Evolutionary conservation across 1,140 invertebrate species (phyloP).

Genomic region (Drosophila guanche): DNA sequence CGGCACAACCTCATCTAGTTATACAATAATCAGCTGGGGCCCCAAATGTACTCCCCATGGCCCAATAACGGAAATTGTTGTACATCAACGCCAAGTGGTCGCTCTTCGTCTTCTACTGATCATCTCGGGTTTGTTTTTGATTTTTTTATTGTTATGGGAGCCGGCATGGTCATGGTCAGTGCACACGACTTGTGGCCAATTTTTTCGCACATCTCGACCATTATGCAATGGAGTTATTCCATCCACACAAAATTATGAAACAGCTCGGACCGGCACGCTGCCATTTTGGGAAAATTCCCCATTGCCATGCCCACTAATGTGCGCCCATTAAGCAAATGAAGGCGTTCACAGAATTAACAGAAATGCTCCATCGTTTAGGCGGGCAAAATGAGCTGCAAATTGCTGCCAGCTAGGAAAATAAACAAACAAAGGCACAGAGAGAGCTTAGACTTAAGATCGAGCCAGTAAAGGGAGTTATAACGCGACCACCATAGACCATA

Average conservation of each 20-base stretch:
- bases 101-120: slow-evolving; percentile 19
- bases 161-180: slow-evolving; percentile 82
- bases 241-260: slow-evolving; percentile 70
- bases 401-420: slow-evolving; percentile 29
- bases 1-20: slow-evolving; percentile 34
- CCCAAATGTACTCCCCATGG: slow-evolving; percentile 56
- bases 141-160: slow-evolving; percentile 9
- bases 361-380: slow-evolving; percentile 53
- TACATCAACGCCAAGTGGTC: slow-evolving; percentile 68
- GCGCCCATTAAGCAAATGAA: slow-evolving; percentile 55
- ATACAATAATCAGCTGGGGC: slow-evolving; percentile 62
- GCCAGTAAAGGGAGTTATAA: too few relatives aligned
- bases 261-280: neutral
- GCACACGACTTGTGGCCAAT: slow-evolving; percentile 73
- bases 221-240: slow-evolving; percentile 67
- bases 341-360: slow-evolving; percentile 50
- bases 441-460: too few relatives aligned
- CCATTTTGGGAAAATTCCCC: slow-evolving; percentile 16
- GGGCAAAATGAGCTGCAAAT: slow-evolving; percentile 28
- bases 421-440: slow-evolving; percentile 20
- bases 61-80: slow-evolving; percentile 80
- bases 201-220: slow-evolving; percentile 72
- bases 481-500: too few relatives aligned
- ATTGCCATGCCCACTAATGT: slow-evolving; percentile 41
- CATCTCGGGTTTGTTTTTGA: too few relatives aligned